Evolutionary conservation across 2,797 vertebrate species (phyloP).

Genomic region (Octomys mimax): DNA sequence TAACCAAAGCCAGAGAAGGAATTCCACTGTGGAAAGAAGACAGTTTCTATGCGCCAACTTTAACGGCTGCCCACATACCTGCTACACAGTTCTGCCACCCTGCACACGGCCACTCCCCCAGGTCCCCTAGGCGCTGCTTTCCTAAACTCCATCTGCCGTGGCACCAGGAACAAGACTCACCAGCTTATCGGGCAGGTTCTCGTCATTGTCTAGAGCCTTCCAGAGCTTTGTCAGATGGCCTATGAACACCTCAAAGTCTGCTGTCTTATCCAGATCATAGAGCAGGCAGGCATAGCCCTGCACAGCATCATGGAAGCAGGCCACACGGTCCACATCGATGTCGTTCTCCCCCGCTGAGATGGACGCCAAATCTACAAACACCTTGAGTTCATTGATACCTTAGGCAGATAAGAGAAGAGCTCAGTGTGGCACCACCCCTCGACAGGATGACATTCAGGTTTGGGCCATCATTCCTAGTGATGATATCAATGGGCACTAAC

Average conservation of each 20-base stretch:
- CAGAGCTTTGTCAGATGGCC: conserved; percentile 92
- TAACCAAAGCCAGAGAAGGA: background rate
- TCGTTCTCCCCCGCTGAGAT: conserved; percentile 99
- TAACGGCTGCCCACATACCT: background rate
- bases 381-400: conserved; percentile 97
- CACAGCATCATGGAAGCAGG: conserved; percentile 96
- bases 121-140: rapidly evolving
- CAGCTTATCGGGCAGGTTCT: conserved; percentile 93
- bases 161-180: conserved; percentile 86
- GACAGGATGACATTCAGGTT: rapidly evolving
- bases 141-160: rapidly evolving
- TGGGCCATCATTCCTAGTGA: rapidly evolving
- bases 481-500: rapidly evolving
- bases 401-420: background rate
- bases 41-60: background rate
- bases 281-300: conserved; percentile 95
- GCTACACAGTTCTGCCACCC: rapidly evolving
- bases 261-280: conserved; percentile 92
- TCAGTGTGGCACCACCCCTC: rapidly evolving
- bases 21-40: background rate
- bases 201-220: conserved; percentile 95
- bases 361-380: conserved; percentile 98
- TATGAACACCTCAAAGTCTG: conserved; percentile 91
- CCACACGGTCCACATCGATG: conserved; percentile 97
- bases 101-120: rapidly evolving